Base-by-base conservation (phyloP, 2,797 vertebrate species). In the Hoplostethus mediterraneus region DNA sequence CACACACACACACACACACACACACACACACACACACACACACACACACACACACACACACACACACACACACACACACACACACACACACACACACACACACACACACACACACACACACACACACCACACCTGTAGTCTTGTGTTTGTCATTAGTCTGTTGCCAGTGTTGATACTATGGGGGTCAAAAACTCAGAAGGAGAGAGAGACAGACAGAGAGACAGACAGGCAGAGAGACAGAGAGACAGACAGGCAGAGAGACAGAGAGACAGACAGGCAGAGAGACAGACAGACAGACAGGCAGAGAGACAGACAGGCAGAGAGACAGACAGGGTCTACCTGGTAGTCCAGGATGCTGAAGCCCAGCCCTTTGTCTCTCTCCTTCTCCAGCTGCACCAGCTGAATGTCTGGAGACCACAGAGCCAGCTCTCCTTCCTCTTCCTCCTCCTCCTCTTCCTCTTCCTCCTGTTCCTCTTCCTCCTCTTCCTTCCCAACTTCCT, bases 271-370 rank as follows among this genome's bases (percentile, higher is more conserved):
- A 21, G 17, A 33, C 3, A 21, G 31, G 21, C 21, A 48, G 28
- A 31, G 8, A 31, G 25, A 62, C 13, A 31, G 44, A 16, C 5
- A 7, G 28, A 21, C 21, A 21, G 21, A 1, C 1, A 21, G 21
- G 1, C 21, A 21, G 60, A 33, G 61, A 38, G 45, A 14, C 3
- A 49, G 17, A 33, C 3, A 21, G 31, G 21, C 21, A 48, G 28
- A 31, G 8, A 31, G 25, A 62, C 13, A 31, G 44, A 16, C 5
- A 7, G 28, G 16, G 28, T 21, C 13, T 94, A 98, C 98, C 97
- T 99, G 97, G 80, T 99, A 99, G 81, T 99, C 97, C 59, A 99
- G 94, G 92, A 99, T 97, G 92, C 98, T 99, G 95, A 99, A 99
- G 83, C 98, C 97, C 7, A 99, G 94, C 36, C 97, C 96, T 78